These are phyloP conservation scores for Athene noctua DNA, from an alignment of 2,113 vertebrate species.

Conservation along the genomic window DNA sequence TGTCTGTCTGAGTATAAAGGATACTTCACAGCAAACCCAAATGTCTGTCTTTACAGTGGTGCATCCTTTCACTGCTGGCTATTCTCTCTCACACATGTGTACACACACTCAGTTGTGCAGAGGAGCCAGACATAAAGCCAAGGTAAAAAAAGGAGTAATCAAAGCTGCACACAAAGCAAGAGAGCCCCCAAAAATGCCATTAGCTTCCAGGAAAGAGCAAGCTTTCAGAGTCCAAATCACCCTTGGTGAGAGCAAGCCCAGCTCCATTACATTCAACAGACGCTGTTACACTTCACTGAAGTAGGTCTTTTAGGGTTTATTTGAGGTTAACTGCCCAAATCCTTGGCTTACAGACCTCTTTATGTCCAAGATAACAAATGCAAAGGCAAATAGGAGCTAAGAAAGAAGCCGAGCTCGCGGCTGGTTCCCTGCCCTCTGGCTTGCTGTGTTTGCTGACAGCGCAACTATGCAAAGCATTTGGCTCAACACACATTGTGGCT, in stretches of 20 bases:
- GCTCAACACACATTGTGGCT: not conserved
- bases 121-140: not conserved
- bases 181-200: not conserved
- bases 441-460: slow-evolving; percentile 16
- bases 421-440: slow-evolving; percentile 19
- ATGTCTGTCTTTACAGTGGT: not conserved
- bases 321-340: slow-evolving; percentile 60
- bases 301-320: slow-evolving; percentile 34
- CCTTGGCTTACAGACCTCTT: slow-evolving; percentile 32
- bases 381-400: slow-evolving; percentile 22
- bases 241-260: not conserved
- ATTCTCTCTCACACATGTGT: fast-evolving
- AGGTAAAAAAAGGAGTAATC: not conserved
- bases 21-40: slow-evolving; percentile 7
- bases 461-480: slow-evolving; percentile 41
- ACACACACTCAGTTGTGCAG: not conserved
- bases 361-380: slow-evolving; percentile 40
- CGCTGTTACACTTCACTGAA: not conserved
- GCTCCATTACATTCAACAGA: slow-evolving; percentile 15
- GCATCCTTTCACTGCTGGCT: not conserved
- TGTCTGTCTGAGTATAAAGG: slow-evolving; percentile 69
- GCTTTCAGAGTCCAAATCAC: not conserved
- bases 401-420: not conserved
- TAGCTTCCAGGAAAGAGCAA: slow-evolving; percentile 10
- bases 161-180: not conserved